Percentiles rank a stretch among this genome's conserved stretches.
phyloP scores from a whole-genome alignment of 1,140 invertebrate species.

The Meloidogyne hapla region DNA sequence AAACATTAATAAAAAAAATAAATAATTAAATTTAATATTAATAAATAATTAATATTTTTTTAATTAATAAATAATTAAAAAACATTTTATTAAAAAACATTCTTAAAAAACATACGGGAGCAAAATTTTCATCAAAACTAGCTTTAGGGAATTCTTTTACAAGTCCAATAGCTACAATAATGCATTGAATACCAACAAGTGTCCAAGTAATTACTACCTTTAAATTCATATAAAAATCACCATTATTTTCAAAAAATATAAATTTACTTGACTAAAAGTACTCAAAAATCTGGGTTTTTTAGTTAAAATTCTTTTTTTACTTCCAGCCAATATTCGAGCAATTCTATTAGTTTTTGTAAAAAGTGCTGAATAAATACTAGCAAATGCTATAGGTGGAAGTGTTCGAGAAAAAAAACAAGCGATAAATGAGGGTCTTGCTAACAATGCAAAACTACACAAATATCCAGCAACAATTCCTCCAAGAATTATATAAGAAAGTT shows the following conservation, averaged over 20 bases:
- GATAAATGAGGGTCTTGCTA: conserved; percentile 72
- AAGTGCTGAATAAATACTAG: conserved; percentile 79
- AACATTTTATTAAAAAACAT: too few species aligned
- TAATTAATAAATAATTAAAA: too few species aligned
- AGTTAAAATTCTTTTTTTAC: conserved; percentile 78
- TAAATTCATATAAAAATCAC: conserved; percentile 20
- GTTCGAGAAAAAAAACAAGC: conserved; percentile 70
- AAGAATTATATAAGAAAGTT: conserved; percentile 74
- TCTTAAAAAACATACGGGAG: conserved; percentile 41
- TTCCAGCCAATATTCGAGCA: conserved; percentile 78
- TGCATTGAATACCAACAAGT: conserved; percentile 74
- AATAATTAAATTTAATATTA: too few species aligned
- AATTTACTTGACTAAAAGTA: conserved; percentile 69
- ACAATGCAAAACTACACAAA: conserved; percentile 72
- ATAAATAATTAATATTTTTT: too few species aligned
- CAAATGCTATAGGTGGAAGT: conserved; percentile 71
- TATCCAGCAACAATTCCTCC: conserved; percentile 70
- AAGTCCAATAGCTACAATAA: conserved; percentile 73
- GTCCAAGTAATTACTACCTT: conserved; percentile 65
- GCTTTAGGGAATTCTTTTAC: conserved; percentile 73
- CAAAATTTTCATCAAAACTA: conserved; percentile 49
- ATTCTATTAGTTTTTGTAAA: conserved; percentile 84
- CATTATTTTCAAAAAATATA: neutral
- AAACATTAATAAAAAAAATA: conserved; percentile 8
- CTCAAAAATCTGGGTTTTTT: conserved; percentile 74